These are phyloP conservation scores for Phoxinus dragarum DNA, from an alignment of 2,797 vertebrate genomes.

Conservation along the genomic window DNA sequence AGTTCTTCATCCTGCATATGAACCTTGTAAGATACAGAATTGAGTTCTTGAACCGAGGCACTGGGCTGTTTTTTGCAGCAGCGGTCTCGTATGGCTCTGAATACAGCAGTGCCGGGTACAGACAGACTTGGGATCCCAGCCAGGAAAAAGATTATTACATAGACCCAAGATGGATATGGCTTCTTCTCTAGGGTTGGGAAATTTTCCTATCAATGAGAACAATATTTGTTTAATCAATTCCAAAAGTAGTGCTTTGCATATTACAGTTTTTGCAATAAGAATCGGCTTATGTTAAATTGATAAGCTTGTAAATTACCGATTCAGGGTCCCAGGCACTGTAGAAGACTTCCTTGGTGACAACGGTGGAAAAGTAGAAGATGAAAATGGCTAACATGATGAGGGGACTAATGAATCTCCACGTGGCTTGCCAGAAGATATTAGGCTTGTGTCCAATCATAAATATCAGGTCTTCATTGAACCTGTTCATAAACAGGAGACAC, in stretches of 20 bases:
- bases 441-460: constrained; percentile 95
- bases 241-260: not conserved
- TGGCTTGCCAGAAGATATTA: constrained; percentile 90
- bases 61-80: constrained; percentile 61
- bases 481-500: constrained; percentile 59
- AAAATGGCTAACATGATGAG: constrained; percentile 89
- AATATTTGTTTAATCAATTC: not conserved
- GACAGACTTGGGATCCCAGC: constrained; percentile 83
- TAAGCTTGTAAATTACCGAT: constrained; percentile 74
- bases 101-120: constrained; percentile 79
- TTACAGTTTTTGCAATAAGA: not conserved
- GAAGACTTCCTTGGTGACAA: constrained; percentile 75
- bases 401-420: constrained; percentile 88
- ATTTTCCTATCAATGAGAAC: constrained; percentile 70
- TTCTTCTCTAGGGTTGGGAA: constrained; percentile 81
- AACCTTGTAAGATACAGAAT: constrained; percentile 18
- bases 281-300: not conserved
- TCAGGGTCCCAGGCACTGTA: constrained; percentile 86
- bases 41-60: not conserved
- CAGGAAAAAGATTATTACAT: constrained; percentile 83
- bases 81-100: constrained; percentile 73
- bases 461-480: constrained; percentile 89
- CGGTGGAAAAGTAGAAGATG: constrained; percentile 85
- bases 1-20: constrained; percentile 29
- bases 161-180: constrained; percentile 83